Percentiles rank a stretch among this genome's conserved stretches.
Evolutionary conservation across 2,113 vertebrate genomes (phyloP).

Genomic region (Lepisosteus oculatus): DNA sequence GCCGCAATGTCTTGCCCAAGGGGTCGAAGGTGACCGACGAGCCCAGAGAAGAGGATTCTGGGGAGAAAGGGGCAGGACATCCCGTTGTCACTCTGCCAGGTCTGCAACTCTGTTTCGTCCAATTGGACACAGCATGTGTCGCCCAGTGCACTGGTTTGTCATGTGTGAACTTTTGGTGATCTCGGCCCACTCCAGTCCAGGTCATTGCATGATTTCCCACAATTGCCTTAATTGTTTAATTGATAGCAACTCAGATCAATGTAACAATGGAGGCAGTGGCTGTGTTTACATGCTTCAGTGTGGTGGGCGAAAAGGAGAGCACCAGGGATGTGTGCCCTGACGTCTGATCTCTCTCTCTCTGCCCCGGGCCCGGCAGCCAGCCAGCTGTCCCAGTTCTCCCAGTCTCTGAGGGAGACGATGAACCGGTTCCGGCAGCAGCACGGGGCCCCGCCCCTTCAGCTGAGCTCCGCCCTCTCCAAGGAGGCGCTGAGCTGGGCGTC

Average conservation of each 20-base stretch:
- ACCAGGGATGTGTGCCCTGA: too few species aligned
- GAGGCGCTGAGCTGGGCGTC: slow-evolving; percentile 47
- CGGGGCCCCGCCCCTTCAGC: slow-evolving; percentile 28
- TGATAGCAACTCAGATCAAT: too few species aligned
- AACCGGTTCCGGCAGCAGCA: slow-evolving; percentile 41
- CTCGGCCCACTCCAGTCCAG: too few species aligned
- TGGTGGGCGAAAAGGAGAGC: too few species aligned
- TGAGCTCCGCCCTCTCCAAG: slow-evolving; percentile 30
- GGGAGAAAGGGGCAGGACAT: slow-evolving; percentile 4
- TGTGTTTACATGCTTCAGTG: too few species aligned
- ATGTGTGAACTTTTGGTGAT: too few species aligned
- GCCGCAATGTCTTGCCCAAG: slow-evolving; percentile 20
- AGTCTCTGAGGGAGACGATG: slow-evolving; percentile 34
- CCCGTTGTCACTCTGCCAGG: slow-evolving; percentile 19
- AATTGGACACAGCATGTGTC: too few species aligned
- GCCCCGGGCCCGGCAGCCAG: slow-evolving; percentile 1
- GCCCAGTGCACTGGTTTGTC: too few species aligned
- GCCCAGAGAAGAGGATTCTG: slow-evolving; percentile 20
- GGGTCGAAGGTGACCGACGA: slow-evolving; percentile 29
- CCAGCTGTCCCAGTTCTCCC: slow-evolving; percentile 30
- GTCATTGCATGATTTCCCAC: too few species aligned
- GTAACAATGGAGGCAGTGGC: too few species aligned
- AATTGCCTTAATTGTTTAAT: too few species aligned
- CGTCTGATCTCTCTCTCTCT: too few species aligned
- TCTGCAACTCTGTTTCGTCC: not conserved